A percentile compares a stretch with the other conserved stretches of the same genome.
phyloP scores from a whole-genome alignment of 2,113 vertebrate species.

The Channa maculata region DNA sequence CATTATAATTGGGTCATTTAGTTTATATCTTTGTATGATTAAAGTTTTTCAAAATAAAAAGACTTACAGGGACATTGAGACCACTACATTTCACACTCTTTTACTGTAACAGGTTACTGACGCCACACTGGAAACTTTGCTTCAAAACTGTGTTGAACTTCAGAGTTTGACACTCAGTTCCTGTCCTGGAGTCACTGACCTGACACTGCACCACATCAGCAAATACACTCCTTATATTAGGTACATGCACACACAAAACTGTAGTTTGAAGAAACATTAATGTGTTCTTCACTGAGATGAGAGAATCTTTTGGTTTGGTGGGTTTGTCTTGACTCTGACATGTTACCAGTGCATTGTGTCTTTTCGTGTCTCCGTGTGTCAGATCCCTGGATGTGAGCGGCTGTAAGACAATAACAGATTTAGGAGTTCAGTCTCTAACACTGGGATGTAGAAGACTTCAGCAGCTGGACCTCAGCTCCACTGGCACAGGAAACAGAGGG shows the following conservation, averaged over 20 bases:
- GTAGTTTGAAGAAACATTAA: background rate
- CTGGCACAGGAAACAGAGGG: conserved; percentile 69
- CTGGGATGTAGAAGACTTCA: conserved; percentile 68
- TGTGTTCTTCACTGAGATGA: too few relatives aligned
- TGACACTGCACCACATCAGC: conserved; percentile 74
- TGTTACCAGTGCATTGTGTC: background rate
- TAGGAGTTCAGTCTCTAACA: conserved; percentile 72
- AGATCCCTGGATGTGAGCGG: conserved; percentile 78
- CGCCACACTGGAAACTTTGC: conserved; percentile 56
- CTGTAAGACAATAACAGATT: conserved; percentile 71
- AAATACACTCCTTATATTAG: conserved; percentile 54
- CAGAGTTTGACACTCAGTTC: conserved; percentile 72
- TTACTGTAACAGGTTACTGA: conserved; percentile 59
- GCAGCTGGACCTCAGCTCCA: conserved; percentile 78
- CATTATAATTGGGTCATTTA: background rate
- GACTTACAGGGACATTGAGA: background rate
- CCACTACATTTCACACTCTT: too few relatives aligned
- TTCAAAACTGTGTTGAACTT: conserved; percentile 63
- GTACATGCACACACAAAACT: conserved; percentile 24
- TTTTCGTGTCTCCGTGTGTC: conserved; percentile 22
- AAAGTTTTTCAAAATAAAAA: background rate
- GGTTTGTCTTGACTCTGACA: background rate
- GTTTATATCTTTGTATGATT: background rate
- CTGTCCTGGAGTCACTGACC: conserved; percentile 72
- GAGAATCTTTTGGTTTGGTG: too few relatives aligned